Evolutionary conservation across 2,113 vertebrate species (phyloP).

Genomic region (Tympanuchus pallidicinctus): DNA sequence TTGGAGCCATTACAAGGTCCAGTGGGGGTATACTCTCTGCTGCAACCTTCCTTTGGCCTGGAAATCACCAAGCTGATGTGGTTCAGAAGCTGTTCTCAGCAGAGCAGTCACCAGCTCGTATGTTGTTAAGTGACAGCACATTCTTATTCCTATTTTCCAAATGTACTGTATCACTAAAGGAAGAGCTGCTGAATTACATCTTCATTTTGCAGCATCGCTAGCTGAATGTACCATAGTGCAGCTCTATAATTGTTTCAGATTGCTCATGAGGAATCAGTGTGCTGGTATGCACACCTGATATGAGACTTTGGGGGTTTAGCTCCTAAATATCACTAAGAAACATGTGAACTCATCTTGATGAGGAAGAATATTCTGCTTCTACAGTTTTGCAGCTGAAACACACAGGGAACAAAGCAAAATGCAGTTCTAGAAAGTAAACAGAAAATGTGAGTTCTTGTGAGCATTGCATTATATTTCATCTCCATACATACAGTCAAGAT

Average conservation of each 20-base stretch:
- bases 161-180: not conserved
- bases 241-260: not conserved
- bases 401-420: not conserved
- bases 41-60: not conserved
- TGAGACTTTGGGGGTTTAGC: not conserved
- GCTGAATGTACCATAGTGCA: not conserved
- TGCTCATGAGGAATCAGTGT: not conserved
- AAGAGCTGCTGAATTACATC: not conserved
- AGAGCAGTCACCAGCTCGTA: not conserved
- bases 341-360: not conserved
- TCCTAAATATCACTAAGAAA: not conserved
- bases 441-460: not conserved
- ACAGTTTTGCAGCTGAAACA: not conserved
- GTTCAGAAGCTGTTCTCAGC: not conserved
- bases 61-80: not conserved
- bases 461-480: not conserved
- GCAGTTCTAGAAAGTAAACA: not conserved
- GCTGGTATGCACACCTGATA: not conserved
- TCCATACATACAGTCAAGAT: not conserved
- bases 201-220: not conserved
- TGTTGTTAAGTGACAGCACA: not conserved
- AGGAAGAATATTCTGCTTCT: not conserved
- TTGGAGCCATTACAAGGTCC: not conserved
- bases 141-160: not conserved
- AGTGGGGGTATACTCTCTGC: not conserved